Base-by-base conservation (phyloP, 2,888 invertebrate species). In the Podotricha telesiphe region DNA sequence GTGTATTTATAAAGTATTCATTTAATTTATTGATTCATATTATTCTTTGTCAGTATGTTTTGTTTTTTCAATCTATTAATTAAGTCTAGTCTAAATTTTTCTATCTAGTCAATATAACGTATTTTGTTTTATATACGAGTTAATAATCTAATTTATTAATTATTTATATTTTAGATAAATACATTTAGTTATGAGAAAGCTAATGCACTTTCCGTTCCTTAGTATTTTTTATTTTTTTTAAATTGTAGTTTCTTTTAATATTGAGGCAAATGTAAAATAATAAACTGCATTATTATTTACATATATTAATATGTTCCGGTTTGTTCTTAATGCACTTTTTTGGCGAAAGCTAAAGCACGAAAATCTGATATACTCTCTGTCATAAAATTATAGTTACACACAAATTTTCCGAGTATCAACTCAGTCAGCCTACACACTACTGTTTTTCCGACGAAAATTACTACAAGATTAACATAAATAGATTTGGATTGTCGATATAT, bases 361-460 rank as follows among this genome's bases (percentile, higher is more conserved):
- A 15, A 48, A 48, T 8, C 34, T 13, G 34, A 19, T 45, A 5
- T 28, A 45, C 4, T 47, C n/a, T 17, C 48, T 34, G 34, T 62
- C 13, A 48, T 17, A 34, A 62, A 62, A 28, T 53, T 34, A 48
- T 47, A 28, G 59, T 64, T 51, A 40, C 63, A 64, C 55, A 28
- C 19, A 15, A 69, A 40, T 68, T 69, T 71, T 69, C 66, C 55
- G 6, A 48, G 55, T 59, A 68, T 59, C 40, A 66, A 67, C 64
- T 56, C 61, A 64, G 34, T 63, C 56, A 19, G 11, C 69, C 59
- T 59, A 67, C 66, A 17, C 61, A 47, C 28, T 20, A 11, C 20
- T 51, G 20, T 34, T 51, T 34, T 69, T 74, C 69, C 58, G 56
- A 70, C 63, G 68, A 70, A 71, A 55, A 65, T 67, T 45, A 61